A percentile compares a stretch with the other conserved stretches of the same genome.
Evolutionary conservation across 2,797 vertebrate genomes (phyloP).

Genomic region (Vultur gryphus): DNA sequence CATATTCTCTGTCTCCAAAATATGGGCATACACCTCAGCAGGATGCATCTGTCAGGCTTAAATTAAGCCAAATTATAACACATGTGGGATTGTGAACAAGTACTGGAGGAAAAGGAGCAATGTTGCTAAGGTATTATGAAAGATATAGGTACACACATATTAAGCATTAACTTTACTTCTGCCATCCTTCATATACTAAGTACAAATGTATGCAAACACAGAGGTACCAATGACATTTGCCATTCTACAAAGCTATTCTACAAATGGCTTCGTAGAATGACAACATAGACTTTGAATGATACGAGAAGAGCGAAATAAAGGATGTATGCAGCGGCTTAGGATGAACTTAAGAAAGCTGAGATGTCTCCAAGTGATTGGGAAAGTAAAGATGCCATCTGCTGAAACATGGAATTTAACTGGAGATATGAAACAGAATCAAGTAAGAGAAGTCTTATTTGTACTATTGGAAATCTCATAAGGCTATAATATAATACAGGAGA

Average conservation of each 20-base stretch:
- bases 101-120: background rate
- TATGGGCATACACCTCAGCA: background rate
- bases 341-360: background rate
- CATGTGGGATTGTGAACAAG: background rate
- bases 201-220: background rate
- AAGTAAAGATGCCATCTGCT: background rate
- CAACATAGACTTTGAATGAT: background rate
- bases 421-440: background rate
- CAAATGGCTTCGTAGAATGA: background rate
- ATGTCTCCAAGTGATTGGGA: background rate
- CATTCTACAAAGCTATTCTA: background rate
- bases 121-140: background rate
- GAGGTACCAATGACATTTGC: background rate
- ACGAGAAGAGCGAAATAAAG: background rate
- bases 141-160: background rate
- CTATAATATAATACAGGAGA: background rate
- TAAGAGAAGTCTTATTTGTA: background rate
- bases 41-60: background rate
- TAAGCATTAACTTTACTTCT: background rate
- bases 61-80: background rate
- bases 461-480: background rate
- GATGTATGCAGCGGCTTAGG: background rate
- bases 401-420: background rate
- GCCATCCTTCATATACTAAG: background rate
- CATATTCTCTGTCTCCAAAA: background rate